A percentile compares a stretch with the other conserved stretches of the same genome.
These are phyloP conservation scores for Paralinhomoeus sp. DNA, from an alignment of 2,888 invertebrate genomes.

Conservation along the genomic window DNA sequence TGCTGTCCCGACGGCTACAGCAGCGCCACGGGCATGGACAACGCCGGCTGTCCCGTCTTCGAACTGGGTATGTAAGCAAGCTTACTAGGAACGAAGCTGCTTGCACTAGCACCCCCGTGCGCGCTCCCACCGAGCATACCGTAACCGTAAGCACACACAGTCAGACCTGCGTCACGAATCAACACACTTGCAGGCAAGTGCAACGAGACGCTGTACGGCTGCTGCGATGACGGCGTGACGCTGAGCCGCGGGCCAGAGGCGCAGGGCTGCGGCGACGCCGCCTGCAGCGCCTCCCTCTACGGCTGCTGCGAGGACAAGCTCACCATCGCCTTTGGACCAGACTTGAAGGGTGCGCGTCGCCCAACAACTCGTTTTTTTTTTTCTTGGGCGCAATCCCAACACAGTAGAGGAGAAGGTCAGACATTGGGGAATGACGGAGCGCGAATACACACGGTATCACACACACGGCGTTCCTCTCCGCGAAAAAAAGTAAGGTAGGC, in stretches of 20 bases:
- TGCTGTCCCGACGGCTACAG: slow-evolving; percentile 26
- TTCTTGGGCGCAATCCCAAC: too few relatives aligned
- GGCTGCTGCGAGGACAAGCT: slow-evolving; percentile 33
- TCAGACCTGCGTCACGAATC: not conserved
- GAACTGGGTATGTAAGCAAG: too few relatives aligned
- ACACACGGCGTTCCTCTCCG: too few relatives aligned
- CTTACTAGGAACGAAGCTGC: too few relatives aligned
- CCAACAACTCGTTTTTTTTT: too few relatives aligned
- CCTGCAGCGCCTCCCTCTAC: slow-evolving; percentile 26
- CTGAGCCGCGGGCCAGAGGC: slow-evolving; percentile 56
- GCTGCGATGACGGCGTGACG: slow-evolving; percentile 57
- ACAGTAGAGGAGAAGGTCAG: too few relatives aligned
- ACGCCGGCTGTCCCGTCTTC: slow-evolving; percentile 19
- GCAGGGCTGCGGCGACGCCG: slow-evolving; percentile 47
- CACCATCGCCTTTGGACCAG: slow-evolving; percentile 27
- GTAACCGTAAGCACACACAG: not conserved
- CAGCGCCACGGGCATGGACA: slow-evolving; percentile 18
- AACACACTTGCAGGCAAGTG: slow-evolving; percentile 32
- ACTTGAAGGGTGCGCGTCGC: slow-evolving; percentile 23
- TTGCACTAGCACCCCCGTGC: too few relatives aligned
- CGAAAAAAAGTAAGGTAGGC: too few relatives aligned
- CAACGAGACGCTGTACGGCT: slow-evolving; percentile 50
- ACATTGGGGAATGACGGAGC: too few relatives aligned
- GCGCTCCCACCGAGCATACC: too few relatives aligned
- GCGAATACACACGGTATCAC: too few relatives aligned